These are phyloP conservation scores for Agrochola litura DNA, from an alignment of 2,888 invertebrate genomes.

Conservation along the genomic window DNA sequence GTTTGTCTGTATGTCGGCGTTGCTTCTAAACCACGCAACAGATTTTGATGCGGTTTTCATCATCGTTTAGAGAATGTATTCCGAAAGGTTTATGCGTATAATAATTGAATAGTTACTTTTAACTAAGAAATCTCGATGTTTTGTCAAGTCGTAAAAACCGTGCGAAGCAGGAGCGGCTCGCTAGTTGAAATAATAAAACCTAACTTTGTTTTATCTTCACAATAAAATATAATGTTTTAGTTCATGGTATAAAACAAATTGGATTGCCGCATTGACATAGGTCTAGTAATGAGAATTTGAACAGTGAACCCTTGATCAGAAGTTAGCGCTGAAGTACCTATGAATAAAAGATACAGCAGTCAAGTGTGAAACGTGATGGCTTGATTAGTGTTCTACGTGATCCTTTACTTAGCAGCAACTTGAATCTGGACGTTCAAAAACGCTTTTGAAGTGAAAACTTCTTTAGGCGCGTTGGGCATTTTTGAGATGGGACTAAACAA, in stretches of 20 bases:
- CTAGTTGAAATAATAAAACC: constrained; percentile 7
- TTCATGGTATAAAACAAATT: constrained; percentile 29
- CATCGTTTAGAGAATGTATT: too few species aligned
- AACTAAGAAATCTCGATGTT: too few species aligned
- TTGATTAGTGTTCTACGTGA: constrained; percentile 33
- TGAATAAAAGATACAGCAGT: constrained; percentile 54
- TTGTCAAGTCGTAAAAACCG: too few species aligned
- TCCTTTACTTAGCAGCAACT: constrained; percentile 6
- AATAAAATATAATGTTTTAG: constrained; percentile 20
- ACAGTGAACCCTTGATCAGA: constrained; percentile 37
- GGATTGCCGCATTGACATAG: constrained; percentile 24
- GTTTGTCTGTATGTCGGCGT: too few species aligned
- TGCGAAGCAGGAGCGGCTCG: too few species aligned
- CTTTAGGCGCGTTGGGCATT: too few species aligned
- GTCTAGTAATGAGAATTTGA: constrained; percentile 44
- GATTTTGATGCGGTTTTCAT: too few species aligned
- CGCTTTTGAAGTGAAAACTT: too few species aligned
- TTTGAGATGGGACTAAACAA: too few species aligned
- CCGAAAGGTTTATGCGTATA: too few species aligned
- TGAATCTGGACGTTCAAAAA: background rate
- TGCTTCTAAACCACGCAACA: too few species aligned
- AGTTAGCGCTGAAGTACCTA: constrained; percentile 28
- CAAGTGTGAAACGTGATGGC: constrained; percentile 49
- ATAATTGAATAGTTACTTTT: too few species aligned
- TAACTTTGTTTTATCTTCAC: background rate